Conservation (phyloP, 2,888 invertebrate species). For the Agrochola macilenta region DNA sequence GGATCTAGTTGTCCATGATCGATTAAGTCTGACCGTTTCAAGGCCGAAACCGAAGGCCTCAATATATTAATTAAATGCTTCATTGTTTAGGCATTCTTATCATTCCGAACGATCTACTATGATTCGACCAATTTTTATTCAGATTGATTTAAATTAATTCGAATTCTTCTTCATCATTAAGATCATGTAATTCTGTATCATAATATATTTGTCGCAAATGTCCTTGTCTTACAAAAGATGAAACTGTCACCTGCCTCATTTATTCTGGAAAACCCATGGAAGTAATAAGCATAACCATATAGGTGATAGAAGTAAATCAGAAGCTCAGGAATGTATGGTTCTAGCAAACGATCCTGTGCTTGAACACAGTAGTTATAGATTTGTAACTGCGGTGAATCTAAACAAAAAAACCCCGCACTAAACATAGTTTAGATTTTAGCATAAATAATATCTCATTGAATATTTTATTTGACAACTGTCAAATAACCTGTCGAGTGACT, state of each 20-base stretch:
- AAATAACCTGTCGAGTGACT: constrained; percentile 52
- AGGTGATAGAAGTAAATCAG: not conserved
- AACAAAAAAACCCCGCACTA: not conserved
- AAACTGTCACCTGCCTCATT: not conserved
- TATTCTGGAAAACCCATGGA: not conserved
- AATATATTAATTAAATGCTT: constrained; percentile 50
- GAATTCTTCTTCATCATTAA: not conserved
- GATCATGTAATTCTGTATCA: not conserved
- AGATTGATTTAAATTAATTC: constrained; percentile 17
- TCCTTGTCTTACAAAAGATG: not conserved
- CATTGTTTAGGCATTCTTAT: constrained; percentile 44
- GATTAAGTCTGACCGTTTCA: constrained; percentile 51
- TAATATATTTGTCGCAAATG: not conserved
- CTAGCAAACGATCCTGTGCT: not conserved
- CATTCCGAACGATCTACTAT: constrained; percentile 5
- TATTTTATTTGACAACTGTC: constrained; percentile 44
- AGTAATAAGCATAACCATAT: not conserved
- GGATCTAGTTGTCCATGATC: constrained; percentile 51
- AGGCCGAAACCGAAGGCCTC: constrained; percentile 46
- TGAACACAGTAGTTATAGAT: not conserved
- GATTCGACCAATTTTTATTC: constrained; percentile 6
- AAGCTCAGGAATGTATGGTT: not conserved
- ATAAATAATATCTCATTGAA: constrained; percentile 34
- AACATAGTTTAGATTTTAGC: constrained; percentile 1
- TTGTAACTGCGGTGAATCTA: not conserved